Percentiles rank a stretch among this genome's conserved stretches.
These are phyloP conservation scores for Penelope pileata DNA, from an alignment of 2,113 vertebrate species.

Conservation along the genomic window DNA sequence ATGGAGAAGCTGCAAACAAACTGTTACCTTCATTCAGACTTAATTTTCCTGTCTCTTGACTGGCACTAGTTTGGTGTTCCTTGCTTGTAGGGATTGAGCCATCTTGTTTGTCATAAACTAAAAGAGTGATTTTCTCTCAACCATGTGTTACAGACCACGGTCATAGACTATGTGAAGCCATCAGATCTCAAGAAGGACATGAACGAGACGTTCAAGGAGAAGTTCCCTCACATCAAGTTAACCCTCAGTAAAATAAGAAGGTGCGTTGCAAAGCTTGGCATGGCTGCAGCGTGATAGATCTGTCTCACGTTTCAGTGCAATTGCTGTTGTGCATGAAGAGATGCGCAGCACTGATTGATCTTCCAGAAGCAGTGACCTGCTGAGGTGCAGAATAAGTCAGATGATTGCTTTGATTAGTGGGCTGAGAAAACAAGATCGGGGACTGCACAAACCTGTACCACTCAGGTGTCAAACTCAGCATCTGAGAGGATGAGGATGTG, in stretches of 20 bases:
- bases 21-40: neutral
- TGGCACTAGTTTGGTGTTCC: neutral
- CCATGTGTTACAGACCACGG: constrained; percentile 88
- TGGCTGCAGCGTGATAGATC: neutral
- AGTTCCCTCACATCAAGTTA: constrained; percentile 95
- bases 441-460: rapidly evolving
- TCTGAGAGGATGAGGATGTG: neutral
- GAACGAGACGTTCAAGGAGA: constrained; percentile 99
- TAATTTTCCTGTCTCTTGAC: neutral
- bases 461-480: neutral
- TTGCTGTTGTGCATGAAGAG: neutral
- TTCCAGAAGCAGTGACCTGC: neutral
- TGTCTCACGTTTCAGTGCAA: neutral
- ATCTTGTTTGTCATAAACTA: neutral
- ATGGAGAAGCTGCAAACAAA: neutral
- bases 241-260: constrained; percentile 99
- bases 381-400: neutral
- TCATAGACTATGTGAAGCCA: constrained; percentile 98
- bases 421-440: neutral
- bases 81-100: neutral
- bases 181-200: constrained; percentile 99
- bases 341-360: neutral
- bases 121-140: neutral
- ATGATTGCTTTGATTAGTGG: neutral
- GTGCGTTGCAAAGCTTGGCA: constrained; percentile 47